phyloP scores from a whole-genome alignment of 92 coral and sea anemone species.

The Zoanthus sansibaricus region DNA sequence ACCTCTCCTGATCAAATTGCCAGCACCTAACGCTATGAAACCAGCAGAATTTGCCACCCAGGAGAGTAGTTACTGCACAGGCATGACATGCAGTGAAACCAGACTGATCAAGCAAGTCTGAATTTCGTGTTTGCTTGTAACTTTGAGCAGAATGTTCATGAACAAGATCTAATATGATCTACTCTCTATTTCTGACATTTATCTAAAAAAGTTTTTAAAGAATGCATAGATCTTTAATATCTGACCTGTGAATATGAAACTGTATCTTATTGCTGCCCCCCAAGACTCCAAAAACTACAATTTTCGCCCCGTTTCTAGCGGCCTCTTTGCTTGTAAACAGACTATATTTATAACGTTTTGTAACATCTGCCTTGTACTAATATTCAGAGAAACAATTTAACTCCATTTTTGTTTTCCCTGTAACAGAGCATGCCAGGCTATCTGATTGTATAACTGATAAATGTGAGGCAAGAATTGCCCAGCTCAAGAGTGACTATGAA shows the following conservation, averaged over 20 bases:
- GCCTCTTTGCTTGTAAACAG: no score
- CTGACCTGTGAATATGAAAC: no score
- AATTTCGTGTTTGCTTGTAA: background rate
- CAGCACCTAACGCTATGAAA: no score
- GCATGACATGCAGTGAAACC: slow-evolving; percentile 3
- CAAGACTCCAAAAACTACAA: no score
- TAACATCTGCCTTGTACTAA: no score
- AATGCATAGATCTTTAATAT: no score
- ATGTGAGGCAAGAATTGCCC: slow-evolving; percentile 71
- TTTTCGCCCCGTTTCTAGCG: no score
- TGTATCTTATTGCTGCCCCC: no score
- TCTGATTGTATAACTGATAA: slow-evolving; percentile 69
- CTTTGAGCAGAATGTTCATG: background rate
- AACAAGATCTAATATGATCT: no score
- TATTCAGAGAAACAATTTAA: background rate
- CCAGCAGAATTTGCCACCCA: background rate
- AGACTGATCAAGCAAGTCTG: slow-evolving; percentile 26
- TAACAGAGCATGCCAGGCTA: slow-evolving; percentile 71
- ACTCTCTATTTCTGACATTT: no score
- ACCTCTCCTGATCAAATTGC: background rate
- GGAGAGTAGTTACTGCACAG: slow-evolving; percentile 8
- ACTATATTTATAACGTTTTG: no score
- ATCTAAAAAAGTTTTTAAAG: no score
- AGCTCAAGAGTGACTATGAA: slow-evolving; percentile 78
- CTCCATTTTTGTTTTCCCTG: background rate